Percentiles rank a stretch among this genome's conserved stretches.
Evolutionary conservation across 2,797 vertebrate genomes (phyloP).

Genomic region (Rhinoraja longicauda): DNA sequence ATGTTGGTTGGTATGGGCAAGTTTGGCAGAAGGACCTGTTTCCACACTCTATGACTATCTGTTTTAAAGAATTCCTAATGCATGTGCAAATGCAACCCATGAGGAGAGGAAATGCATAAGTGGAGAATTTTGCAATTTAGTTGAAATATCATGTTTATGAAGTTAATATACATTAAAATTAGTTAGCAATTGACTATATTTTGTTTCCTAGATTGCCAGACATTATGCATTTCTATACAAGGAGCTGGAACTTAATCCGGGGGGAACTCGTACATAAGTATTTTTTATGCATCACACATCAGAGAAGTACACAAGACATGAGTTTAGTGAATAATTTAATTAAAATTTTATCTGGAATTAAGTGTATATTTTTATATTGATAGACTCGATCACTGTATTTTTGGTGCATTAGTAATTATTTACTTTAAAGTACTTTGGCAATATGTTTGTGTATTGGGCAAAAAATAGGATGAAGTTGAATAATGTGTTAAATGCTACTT

Average conservation of each 20-base stretch:
- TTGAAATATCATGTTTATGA: background rate
- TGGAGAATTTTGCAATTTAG: background rate
- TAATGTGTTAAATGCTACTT: background rate
- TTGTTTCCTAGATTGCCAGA: conserved; percentile 68
- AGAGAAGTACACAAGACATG: background rate
- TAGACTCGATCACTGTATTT: background rate
- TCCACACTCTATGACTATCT: too few species aligned
- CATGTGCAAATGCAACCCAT: background rate
- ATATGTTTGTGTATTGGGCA: background rate
- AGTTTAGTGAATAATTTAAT: background rate
- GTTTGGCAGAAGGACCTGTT: too few species aligned
- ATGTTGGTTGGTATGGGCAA: too few species aligned
- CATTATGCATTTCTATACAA: conserved; percentile 79
- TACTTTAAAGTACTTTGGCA: background rate
- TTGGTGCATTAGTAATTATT: background rate
- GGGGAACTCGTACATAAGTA: background rate
- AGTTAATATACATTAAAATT: conserved; percentile 50
- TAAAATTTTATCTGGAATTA: background rate
- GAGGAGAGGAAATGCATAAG: too few species aligned
- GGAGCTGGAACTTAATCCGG: conserved; percentile 63
- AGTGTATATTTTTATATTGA: background rate
- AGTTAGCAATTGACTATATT: conserved; percentile 37
- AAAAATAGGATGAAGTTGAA: background rate
- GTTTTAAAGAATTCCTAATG: background rate
- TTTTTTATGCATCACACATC: background rate